Evolutionary conservation across 1,140 invertebrate species (phyloP).

Genomic region (Brachionus koreanus): DNA sequence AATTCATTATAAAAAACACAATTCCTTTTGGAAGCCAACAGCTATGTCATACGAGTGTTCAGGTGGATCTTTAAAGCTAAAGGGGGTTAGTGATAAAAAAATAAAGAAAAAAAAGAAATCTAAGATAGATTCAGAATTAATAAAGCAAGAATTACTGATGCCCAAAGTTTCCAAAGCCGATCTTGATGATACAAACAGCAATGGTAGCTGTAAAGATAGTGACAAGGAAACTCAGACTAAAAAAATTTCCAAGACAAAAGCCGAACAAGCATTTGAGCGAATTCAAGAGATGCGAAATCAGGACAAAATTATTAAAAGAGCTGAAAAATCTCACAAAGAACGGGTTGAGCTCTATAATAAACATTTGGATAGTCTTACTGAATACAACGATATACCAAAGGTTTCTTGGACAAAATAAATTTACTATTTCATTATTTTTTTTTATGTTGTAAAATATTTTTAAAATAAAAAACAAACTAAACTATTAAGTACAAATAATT

Average conservation of each 20-base stretch:
- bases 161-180: slow-evolving; percentile 4
- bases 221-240: neutral
- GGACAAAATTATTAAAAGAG: slow-evolving; percentile 40
- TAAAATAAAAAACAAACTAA: too few species aligned
- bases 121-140: neutral
- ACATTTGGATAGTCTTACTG: slow-evolving; percentile 36
- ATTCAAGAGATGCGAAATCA: slow-evolving; percentile 28
- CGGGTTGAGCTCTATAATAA: slow-evolving; percentile 37
- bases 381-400: slow-evolving; percentile 45
- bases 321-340: slow-evolving; percentile 43
- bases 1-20: neutral
- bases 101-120: slow-evolving; percentile 29
- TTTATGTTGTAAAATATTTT: neutral
- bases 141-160: neutral
- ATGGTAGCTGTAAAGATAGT: neutral
- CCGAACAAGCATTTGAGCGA: slow-evolving; percentile 34
- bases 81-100: slow-evolving; percentile 26
- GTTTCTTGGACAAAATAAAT: slow-evolving; percentile 45
- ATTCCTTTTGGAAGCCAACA: neutral
- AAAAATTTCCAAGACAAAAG: slow-evolving; percentile 4
- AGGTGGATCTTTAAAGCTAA: slow-evolving; percentile 27
- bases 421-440: neutral
- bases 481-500: too few species aligned
- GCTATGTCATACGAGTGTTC: slow-evolving; percentile 27
- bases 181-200: neutral